Evolutionary conservation across 2,888 invertebrate species (phyloP).

Genomic region (Eupeodes luniger): DNA sequence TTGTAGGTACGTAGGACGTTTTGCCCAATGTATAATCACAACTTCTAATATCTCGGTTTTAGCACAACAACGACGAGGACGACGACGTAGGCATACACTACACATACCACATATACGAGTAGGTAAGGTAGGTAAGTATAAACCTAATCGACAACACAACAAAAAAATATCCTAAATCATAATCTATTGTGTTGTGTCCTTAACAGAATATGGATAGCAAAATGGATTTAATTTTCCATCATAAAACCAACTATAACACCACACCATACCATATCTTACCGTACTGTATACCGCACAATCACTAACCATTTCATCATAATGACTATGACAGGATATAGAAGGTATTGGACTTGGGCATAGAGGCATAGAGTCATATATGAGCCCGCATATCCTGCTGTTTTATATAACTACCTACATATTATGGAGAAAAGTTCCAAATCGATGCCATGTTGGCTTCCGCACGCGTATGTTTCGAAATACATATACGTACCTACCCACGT

Average conservation of each 20-base stretch:
- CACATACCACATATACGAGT: too few relatives aligned
- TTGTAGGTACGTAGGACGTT: too few relatives aligned
- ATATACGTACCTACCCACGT: too few relatives aligned
- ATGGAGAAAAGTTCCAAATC: slow-evolving; percentile 26
- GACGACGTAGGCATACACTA: too few relatives aligned
- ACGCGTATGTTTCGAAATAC: neutral
- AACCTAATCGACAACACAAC: neutral
- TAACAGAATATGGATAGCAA: slow-evolving; percentile 40
- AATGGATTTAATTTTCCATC: slow-evolving; percentile 67
- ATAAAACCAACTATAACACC: slow-evolving; percentile 2
- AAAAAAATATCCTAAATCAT: slow-evolving; percentile 25
- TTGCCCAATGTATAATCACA: slow-evolving; percentile 1
- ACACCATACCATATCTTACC: neutral
- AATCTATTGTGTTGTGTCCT: slow-evolving; percentile 31
- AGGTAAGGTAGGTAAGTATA: too few relatives aligned
- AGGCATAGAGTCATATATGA: too few relatives aligned
- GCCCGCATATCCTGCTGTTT: neutral
- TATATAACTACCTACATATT: neutral
- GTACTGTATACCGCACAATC: neutral
- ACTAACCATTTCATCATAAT: slow-evolving; percentile 39
- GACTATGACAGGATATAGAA: neutral
- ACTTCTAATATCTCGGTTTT: slow-evolving; percentile 39
- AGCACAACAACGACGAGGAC: neutral
- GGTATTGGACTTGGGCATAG: neutral
- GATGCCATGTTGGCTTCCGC: slow-evolving; percentile 49